Base-by-base conservation (phyloP, 2,797 vertebrate genomes). In the Avahi laniger region DNA sequence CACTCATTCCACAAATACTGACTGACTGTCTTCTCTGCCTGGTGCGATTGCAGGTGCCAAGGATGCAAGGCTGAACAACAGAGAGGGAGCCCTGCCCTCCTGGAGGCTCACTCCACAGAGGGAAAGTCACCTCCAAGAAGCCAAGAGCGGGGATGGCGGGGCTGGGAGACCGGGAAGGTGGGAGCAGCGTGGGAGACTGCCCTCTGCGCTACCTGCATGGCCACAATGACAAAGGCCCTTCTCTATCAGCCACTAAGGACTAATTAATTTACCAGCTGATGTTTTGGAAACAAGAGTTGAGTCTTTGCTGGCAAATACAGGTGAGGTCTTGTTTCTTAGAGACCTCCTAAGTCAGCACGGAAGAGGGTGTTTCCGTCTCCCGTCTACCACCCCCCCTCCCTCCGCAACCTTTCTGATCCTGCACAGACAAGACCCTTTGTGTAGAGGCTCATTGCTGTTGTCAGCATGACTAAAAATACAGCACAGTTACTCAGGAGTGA, bases 271-370 rank as follows among this genome's bases (percentile, higher is more conserved):
- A 57, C 61, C 76, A 72, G 26, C 11, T 33, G 63, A n/a, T 73
- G 57, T 61, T 75, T 61, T 20, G 7, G 28, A 83, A 92, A 76
- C 17, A 63, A 79, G 61, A 89, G 65, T 38, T n/a, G 17, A 24
- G 18, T 43, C 72, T 70, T 70, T 46, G 35, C 67, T 35, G 22
- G 30, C 8, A 70, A n/a, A 38, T 67, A 33, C 5, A 30, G 69
- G 26, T 82, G 38, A 43, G 69, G 78, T 20, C 46, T 48, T 57
- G 78, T 54, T 73, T 84, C 88, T 72, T 52, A 52, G 59, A 89
- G 63, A 73, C 33, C 13, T 69, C 11, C 46, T 43, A 52, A 54
- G 67, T 30, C 46, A 35, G 61, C 59, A 73, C 10, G 0, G 4
- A 38, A 65, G 28, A 65, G 38, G 14, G 35, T 89, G 30, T 65